Conservation (phyloP, 2,888 invertebrate genomes). For the Tanaodytes sp. region DNA sequence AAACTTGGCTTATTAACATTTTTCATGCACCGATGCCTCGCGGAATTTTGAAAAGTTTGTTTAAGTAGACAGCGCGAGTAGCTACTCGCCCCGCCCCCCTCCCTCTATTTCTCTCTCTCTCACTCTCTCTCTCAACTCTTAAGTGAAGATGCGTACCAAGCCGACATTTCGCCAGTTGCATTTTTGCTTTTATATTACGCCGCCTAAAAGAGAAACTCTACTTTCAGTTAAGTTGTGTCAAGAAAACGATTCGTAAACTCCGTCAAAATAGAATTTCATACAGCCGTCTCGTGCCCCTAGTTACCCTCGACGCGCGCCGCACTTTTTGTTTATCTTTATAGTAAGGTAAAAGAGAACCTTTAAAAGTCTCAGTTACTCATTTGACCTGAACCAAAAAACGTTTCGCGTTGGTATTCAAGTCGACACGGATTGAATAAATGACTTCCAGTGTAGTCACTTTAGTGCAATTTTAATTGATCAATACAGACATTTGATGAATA, state of each 20-base stretch:
- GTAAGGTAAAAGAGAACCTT: constrained; percentile 33
- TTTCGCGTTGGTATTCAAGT: constrained; percentile 12
- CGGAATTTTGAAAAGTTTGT: constrained; percentile 65
- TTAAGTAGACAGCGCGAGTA: constrained; percentile 58
- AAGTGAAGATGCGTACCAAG: constrained; percentile 52
- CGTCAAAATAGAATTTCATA: constrained; percentile 36
- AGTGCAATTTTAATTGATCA: too few relatives aligned
- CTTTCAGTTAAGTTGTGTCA: constrained; percentile 41
- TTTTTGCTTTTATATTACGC: constrained; percentile 46
- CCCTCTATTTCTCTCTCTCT: too few relatives aligned
- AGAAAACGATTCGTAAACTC: constrained; percentile 49
- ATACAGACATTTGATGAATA: too few relatives aligned
- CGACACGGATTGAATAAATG: constrained; percentile 20
- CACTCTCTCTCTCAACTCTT: constrained; percentile 39
- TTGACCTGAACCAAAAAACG: constrained; percentile 6
- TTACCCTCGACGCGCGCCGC: not conserved
- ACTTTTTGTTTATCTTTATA: constrained; percentile 30
- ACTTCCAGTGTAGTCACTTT: too few relatives aligned
- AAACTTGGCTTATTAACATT: constrained; percentile 72
- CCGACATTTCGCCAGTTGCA: constrained; percentile 56
- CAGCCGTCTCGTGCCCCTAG: not conserved
- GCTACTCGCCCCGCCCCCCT: too few relatives aligned
- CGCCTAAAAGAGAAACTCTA: constrained; percentile 41
- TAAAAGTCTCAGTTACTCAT: constrained; percentile 32
- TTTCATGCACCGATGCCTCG: constrained; percentile 68